Base-by-base conservation (phyloP, 1,140 invertebrate genomes). In the Zaprionus kolodkinae region DNA sequence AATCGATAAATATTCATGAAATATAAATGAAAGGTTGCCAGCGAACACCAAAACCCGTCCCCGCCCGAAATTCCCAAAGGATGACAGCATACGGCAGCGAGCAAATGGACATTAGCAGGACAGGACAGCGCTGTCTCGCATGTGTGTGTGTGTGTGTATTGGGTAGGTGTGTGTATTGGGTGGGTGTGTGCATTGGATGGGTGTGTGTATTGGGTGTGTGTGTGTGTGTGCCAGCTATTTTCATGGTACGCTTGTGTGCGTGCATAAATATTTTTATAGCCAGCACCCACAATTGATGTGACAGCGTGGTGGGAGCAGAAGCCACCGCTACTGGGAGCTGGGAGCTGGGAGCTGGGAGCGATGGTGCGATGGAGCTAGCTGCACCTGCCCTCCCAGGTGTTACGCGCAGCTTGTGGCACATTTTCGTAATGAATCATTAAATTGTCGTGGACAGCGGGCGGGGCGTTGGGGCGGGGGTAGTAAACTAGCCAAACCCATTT, bases 1-100 rank as follows among this genome's bases (percentile, higher is more conserved):
- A 85, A 88, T 88, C 85, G 85, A 88, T 88, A 88, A 85, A 81
- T 89, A 89, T 89, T 85, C 75, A 88, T 89, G 78, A 84, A 89
- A 89, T 70, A 88, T 88, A 78, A 75, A 84, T 83, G 73, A 77
- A 77, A 55, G 56, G 66, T 60, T 70, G 68, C 68, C 55, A 15
- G 40, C 43, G 61, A 54, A 48, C 48, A 33, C n/a, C n/a, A n/a
- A n/a, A n/a, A n/a, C n/a, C 21, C 21, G 21, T 21, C 21, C 21
- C 21, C 43, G 72, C 50, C 17, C 27, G 27, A 30, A 77, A 80
- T 75, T 75, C 84, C 84, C 80, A 66, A 75, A 87, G 77, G 84
- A 88, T 88, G 84, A 88, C 66, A 74, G 59, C 72, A 74, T 63
- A 74, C 66, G 68, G 43, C 74, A 67, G 56, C 62, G 72, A 72